A percentile compares a stretch with the other conserved stretches of the same genome.
Evolutionary conservation across 2,888 invertebrate genomes (phyloP).

Genomic region (Melanostoma scalare): DNA sequence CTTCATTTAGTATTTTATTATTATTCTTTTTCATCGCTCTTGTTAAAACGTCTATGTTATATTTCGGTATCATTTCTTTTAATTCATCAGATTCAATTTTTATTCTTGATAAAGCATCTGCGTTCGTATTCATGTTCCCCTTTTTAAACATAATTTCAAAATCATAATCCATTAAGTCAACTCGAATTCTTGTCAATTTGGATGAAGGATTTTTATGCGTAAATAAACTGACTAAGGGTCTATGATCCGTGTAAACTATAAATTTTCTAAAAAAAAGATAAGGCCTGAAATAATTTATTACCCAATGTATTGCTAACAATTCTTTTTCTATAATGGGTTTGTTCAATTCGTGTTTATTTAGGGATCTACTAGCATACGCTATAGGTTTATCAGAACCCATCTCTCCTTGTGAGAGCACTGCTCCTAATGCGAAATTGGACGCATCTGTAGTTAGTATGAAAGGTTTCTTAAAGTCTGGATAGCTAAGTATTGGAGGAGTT

Average conservation of each 20-base stretch:
- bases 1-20: too few species aligned
- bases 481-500: background rate
- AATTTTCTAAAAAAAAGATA: background rate
- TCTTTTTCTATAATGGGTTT: conserved; percentile 15
- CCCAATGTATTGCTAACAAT: conserved; percentile 5
- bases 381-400: too few species aligned
- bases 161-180: conserved; percentile 75
- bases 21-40: too few species aligned
- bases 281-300: background rate
- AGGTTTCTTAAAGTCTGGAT: conserved; percentile 4
- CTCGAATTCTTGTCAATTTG: conserved; percentile 74
- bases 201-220: background rate
- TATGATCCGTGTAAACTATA: background rate
- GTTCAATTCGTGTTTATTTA: background rate
- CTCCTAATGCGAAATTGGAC: too few species aligned
- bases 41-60: too few species aligned
- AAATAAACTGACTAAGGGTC: background rate
- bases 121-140: conserved; percentile 13
- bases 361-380: background rate
- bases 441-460: background rate
- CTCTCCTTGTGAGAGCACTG: background rate
- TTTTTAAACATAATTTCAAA: conserved; percentile 59
- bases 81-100: conserved; percentile 3
- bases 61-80: conserved; percentile 27
- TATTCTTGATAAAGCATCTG: conserved; percentile 22